Evolutionary conservation across 2,113 vertebrate species (phyloP), one percentile per base, ranked within the genome.

Genomic region (Tympanuchus pallidicinctus): DNA sequence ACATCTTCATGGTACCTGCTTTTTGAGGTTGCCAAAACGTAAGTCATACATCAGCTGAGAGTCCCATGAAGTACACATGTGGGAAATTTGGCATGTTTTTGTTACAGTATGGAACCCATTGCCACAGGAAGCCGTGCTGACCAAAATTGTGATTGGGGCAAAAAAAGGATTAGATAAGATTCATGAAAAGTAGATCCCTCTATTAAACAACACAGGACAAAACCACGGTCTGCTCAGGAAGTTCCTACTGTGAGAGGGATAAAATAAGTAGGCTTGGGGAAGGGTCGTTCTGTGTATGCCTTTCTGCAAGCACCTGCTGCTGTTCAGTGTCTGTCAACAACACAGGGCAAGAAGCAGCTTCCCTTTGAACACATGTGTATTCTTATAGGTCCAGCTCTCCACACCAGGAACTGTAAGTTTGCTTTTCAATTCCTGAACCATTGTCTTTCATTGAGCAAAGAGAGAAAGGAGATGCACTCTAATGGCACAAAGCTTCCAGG

Each of bases 1-100:
- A 89, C 22, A 4, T 91, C 36, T 87, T 89, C 87, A 72, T 75
- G 78, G 14, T 5, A 59, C 60, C 54, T 87, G 59, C 78, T 82
- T 93, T 89, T 86, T 82, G 84, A 69, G 43, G 84, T 18, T 95
- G 87, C 94, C 94, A 95, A 82, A 90, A 75, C 57, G 32, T 11
- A 92, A 92, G 48, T 79, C 74, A 93, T 27, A 18, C 34, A n/a
- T 8, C 43, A 75, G 56, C 52, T 57, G n/a, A 74, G 56, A 83
- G 69, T 59, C 73, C 59, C 40, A 24, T 5, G 52, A 82, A 96
- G 89, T n/a, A 43, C 93, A 61, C 61, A 25, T 50, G 61, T 57
- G 74, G 74, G 43, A 82, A 92, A 72, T 34, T 13, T 24, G 25
- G 42, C 70, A 43, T 27, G 77, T 38, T 54, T 72, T 63, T 79